Evolutionary conservation across 2,113 vertebrate genomes (phyloP).

Genomic region (Pycnonotus jocosus): DNA sequence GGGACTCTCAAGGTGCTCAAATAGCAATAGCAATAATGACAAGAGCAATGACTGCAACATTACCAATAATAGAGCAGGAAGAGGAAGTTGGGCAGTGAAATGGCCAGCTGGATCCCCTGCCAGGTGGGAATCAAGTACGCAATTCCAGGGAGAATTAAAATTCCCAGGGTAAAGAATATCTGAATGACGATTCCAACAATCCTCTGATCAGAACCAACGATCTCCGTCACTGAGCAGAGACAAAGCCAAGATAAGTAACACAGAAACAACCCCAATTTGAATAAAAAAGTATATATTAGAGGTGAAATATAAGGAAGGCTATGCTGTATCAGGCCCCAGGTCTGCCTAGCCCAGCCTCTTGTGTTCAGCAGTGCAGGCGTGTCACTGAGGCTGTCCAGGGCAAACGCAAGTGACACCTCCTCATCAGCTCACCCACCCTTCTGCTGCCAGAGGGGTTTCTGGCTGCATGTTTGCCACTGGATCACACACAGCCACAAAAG

Average conservation of each 20-base stretch:
- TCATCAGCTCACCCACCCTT: background rate
- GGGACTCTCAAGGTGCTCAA: background rate
- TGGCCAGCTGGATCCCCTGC: conserved; percentile 89
- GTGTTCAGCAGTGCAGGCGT: background rate
- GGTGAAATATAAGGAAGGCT: background rate
- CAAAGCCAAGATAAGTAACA: conserved; percentile 29
- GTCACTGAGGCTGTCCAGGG: background rate
- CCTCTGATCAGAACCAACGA: conserved; percentile 89
- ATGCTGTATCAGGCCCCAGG: background rate
- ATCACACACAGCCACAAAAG: background rate
- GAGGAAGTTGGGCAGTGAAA: conserved; percentile 86
- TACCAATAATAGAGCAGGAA: conserved; percentile 95
- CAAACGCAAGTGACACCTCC: rapidly evolving
- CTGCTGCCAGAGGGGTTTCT: background rate
- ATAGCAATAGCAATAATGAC: background rate
- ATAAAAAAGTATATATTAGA: background rate
- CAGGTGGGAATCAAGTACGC: conserved; percentile 87
- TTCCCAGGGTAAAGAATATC: conserved; percentile 90
- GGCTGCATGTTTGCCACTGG: rapidly evolving
- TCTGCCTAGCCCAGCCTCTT: background rate
- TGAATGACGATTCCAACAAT: conserved; percentile 88
- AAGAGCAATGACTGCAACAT: background rate
- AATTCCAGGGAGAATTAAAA: conserved; percentile 90
- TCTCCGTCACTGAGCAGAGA: conserved; percentile 84
- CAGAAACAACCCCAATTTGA: background rate